Base-by-base conservation (phyloP, 92 coral and sea anemone genomes). In the Epizoanthus scotinus region DNA sequence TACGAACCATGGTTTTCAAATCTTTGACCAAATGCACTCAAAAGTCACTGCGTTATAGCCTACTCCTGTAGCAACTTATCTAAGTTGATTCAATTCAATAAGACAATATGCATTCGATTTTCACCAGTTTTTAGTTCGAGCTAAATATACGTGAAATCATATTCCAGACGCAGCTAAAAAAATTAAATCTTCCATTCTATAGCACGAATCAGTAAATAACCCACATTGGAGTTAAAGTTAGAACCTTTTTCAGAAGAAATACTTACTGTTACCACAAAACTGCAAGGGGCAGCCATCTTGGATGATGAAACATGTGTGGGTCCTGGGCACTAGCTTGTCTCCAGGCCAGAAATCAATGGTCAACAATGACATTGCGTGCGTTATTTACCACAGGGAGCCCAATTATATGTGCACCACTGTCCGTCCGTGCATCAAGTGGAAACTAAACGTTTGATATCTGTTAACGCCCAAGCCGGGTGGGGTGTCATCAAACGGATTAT, bases 261-360 rank as follows among this genome's bases (percentile, higher is more conserved):
- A 27, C 47, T 77, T 60, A 59, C 70, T 77, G 82, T 58, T 59
- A 77, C 59, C 18, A 58, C 82, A 77, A 71, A 57, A 58, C 50
- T 53, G 82, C 82, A 77, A 63, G 68, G 68, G 28, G 31, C n/a
- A n/a, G n/a, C n/a, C n/a, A n/a, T n/a, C n/a, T n/a, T n/a, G n/a
- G 68, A 38, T 8, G 28, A 63, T 27, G 42, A 22, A 63, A 25
- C 25, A 63, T 25, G 68, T 53, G 31, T 78, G 71, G 60, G 82
- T 60, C 82, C 82, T 78, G 71, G 82, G 82, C 82, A 78, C 82
- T 78, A 62, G 55, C n/a, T n/a, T n/a, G n/a, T 63, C 68, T 63
- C 34, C 68, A 63, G 68, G 34, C 68, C 68, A 26, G 10, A 63
- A 63, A 63, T 25, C 68, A 63, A 63, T 21, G 7, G 68, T 67